A percentile compares a stretch with the other conserved stretches of the same genome.
phyloP scores from a whole-genome alignment of 2,113 vertebrate species.

The Pangasianodon hypophthalmus region DNA sequence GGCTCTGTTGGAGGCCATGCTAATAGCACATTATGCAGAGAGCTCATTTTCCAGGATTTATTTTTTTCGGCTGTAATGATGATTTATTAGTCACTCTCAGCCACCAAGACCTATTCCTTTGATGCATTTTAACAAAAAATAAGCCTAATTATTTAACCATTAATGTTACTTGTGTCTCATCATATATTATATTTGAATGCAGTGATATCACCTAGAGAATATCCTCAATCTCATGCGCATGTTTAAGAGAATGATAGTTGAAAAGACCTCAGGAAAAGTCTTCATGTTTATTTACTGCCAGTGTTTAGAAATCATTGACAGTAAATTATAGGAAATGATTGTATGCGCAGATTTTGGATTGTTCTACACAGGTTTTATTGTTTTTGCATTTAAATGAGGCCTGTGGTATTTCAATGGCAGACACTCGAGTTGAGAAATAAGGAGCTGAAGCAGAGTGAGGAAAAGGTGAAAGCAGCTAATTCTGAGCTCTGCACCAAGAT shows the following conservation, averaged over 20 bases:
- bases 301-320: background rate
- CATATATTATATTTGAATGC: background rate
- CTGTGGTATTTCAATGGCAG: conserved; percentile 61
- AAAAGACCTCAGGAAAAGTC: background rate
- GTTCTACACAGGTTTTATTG: background rate
- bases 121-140: background rate
- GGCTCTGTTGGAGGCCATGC: background rate
- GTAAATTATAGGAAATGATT: background rate
- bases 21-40: background rate
- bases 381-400: background rate
- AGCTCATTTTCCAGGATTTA: background rate
- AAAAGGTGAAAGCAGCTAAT: conserved; percentile 84
- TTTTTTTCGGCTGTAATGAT: background rate
- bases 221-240: background rate
- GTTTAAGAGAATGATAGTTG: background rate
- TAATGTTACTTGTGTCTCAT: background rate
- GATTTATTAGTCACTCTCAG: background rate
- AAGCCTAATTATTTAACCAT: background rate
- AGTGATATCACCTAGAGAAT: background rate
- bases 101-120: background rate
- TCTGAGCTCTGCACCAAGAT: conserved; percentile 91
- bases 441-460: conserved; percentile 82
- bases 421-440: conserved; percentile 69
- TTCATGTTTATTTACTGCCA: background rate
- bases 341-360: background rate